These are phyloP conservation scores for Camptogramma bilineatum DNA, from an alignment of 2,888 invertebrate species.

Conservation along the genomic window DNA sequence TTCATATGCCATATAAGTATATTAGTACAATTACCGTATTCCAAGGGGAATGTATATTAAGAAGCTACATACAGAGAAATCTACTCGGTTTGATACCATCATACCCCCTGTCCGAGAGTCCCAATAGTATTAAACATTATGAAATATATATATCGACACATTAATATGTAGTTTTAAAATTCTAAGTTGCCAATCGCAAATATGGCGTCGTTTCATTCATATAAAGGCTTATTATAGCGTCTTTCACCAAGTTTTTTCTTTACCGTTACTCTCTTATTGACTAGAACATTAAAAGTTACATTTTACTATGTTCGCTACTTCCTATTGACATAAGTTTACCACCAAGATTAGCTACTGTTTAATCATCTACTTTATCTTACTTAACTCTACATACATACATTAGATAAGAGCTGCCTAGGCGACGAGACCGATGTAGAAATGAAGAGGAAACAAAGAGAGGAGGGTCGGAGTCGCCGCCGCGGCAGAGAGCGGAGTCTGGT, in stretches of 20 bases:
- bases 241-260: slow-evolving; percentile 82
- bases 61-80: slow-evolving; percentile 80
- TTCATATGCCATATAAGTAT: slow-evolving; percentile 77
- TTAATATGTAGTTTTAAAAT: slow-evolving; percentile 71
- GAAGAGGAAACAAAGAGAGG: slow-evolving; percentile 55
- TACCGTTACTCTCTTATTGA: slow-evolving; percentile 76
- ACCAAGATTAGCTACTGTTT: slow-evolving; percentile 78
- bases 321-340: slow-evolving; percentile 85
- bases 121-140: slow-evolving; percentile 65
- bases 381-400: slow-evolving; percentile 85
- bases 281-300: slow-evolving; percentile 81
- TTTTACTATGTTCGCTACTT: slow-evolving; percentile 77
- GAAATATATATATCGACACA: slow-evolving; percentile 74
- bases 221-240: slow-evolving; percentile 83
- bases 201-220: slow-evolving; percentile 67
- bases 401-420: slow-evolving; percentile 68
- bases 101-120: slow-evolving; percentile 77
- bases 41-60: slow-evolving; percentile 73
- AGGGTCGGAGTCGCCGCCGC: slow-evolving; percentile 62
- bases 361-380: slow-evolving; percentile 75
- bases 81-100: slow-evolving; percentile 79
- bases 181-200: slow-evolving; percentile 84
- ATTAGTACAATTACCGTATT: slow-evolving; percentile 71
- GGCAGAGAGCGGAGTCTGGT: slow-evolving; percentile 70
- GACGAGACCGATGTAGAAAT: slow-evolving; percentile 59